These are phyloP conservation scores for Linnaemya tessellans DNA, from an alignment of 2,888 invertebrate species.

Conservation along the genomic window DNA sequence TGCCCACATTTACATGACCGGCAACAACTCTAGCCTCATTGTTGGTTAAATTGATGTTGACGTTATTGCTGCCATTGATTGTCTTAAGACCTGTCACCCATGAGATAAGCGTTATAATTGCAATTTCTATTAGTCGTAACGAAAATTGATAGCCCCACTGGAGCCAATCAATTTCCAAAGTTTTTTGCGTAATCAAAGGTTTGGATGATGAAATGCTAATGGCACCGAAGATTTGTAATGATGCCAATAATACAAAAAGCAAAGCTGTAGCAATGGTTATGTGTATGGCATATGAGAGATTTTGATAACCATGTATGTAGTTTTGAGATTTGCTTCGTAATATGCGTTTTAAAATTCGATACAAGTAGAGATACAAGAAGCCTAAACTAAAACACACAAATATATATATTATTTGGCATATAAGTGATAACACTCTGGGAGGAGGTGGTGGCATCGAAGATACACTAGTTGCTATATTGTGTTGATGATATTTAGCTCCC, in stretches of 20 bases:
- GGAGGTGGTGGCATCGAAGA: conserved; percentile 79
- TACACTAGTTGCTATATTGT: conserved; percentile 73
- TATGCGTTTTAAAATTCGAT: conserved; percentile 90
- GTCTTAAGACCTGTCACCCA: conserved; percentile 93
- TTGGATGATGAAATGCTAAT: conserved; percentile 85
- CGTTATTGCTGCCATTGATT: conserved; percentile 75
- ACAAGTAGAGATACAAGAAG: conserved; percentile 92
- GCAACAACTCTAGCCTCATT: conserved; percentile 75
- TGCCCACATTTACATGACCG: conserved; percentile 79
- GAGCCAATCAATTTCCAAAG: conserved; percentile 90
- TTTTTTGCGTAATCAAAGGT: conserved; percentile 74
- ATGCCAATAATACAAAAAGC: conserved; percentile 91
- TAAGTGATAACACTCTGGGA: conserved; percentile 87
- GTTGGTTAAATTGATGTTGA: conserved; percentile 65
- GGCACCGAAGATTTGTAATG: conserved; percentile 92
- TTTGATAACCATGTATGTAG: conserved; percentile 90
- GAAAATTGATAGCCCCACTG: conserved; percentile 96
- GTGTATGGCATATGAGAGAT: conserved; percentile 93
- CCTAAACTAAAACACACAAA: conserved; percentile 93
- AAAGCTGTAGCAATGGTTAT: conserved; percentile 94
- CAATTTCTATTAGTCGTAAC: conserved; percentile 92
- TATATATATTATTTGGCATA: conserved; percentile 94
- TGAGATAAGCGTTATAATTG: conserved; percentile 92
- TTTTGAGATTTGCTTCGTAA: conserved; percentile 91
- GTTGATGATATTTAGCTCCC: conserved; percentile 59